Percentiles rank a stretch among this genome's conserved stretches.
Evolutionary conservation across 2,113 vertebrate species (phyloP).

Genomic region (Forbesichthys agassizii): DNA sequence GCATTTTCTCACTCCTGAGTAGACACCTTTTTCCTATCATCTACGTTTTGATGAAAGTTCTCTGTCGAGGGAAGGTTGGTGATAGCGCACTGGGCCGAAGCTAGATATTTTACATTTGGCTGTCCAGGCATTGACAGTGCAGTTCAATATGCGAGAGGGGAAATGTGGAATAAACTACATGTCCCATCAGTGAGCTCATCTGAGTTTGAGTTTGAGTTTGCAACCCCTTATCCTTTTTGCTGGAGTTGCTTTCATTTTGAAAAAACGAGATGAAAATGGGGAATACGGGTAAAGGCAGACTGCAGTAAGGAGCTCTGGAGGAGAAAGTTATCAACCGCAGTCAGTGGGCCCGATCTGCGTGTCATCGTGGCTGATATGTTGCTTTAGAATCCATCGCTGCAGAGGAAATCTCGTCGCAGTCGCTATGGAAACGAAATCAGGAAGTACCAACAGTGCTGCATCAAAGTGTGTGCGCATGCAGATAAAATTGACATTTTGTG

Average conservation of each 20-base stretch:
- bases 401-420: constrained; percentile 65
- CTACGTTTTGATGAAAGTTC: constrained; percentile 47
- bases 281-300: constrained; percentile 18
- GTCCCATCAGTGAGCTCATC: constrained; percentile 37
- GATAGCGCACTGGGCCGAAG: constrained; percentile 38
- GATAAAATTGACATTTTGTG: constrained; percentile 66
- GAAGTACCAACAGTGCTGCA: constrained; percentile 62
- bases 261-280: constrained; percentile 30
- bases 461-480: constrained; percentile 56
- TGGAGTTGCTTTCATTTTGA: constrained; percentile 53
- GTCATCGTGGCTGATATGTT: constrained; percentile 61
- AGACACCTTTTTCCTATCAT: constrained; percentile 55
- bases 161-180: background rate
- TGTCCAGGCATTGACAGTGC: constrained; percentile 21
- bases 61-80: constrained; percentile 31
- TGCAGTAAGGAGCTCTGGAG: constrained; percentile 18
- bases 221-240: constrained; percentile 7
- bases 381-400: constrained; percentile 68
- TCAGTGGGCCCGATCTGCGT: constrained; percentile 67
- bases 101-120: constrained; percentile 48
- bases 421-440: constrained; percentile 76
- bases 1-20: constrained; percentile 48
- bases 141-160: constrained; percentile 15
- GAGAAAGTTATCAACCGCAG: constrained; percentile 64
- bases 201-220: constrained; percentile 5